Evolutionary conservation across 2,797 vertebrate species (phyloP), one percentile per base, ranked within the genome.

Genomic region (Rhinogobio ventralis): DNA sequence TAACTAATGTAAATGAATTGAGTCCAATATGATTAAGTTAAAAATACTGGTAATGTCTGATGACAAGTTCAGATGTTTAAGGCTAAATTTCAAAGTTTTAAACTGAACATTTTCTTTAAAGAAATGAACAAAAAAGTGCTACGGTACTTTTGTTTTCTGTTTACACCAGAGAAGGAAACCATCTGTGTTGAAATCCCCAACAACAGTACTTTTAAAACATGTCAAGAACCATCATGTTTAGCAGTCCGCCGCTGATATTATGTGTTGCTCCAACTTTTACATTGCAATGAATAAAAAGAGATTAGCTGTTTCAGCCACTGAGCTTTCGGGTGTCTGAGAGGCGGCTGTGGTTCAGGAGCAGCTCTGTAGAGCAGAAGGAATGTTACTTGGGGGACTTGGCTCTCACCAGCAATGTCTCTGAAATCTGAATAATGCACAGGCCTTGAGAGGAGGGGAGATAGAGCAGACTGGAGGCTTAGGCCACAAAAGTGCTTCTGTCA

Each of bases 401-500:
- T 87, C 85, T 81, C 83, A 87, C 88, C 72, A 86, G 77, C 82
- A 60, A 25, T 62, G 45, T 30, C 78, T 72, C 62, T 88, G 83
- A 90, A 89, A 75, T 72, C 62, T 88, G 83, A 90, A 89, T 89
- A 88, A 89, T 89, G 80, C 83, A 88, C 78, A 86, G 45, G 55
- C 36, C 28, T n/a, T 53, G 78, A 77, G 60, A 80, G 69, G 55
- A 86, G 57, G 71, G 45, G n/a, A 55, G 45, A 53, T 15, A 77
- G 51, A 85, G 36, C 30, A 79, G 67, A 45, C 53, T 20, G 67
- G 72, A 76, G 73, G 92, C 71, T 73, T 79, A 82, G 89, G 91
- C 89, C 89, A 88, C 89, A 88, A 86, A 86, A 89, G 86, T 74
- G 76, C 80, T 79, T 84, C 90, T 88, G 84, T 89, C 89, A 89